Base-by-base conservation (phyloP, 2,888 invertebrate genomes). In the Dryadula phaetusa region DNA sequence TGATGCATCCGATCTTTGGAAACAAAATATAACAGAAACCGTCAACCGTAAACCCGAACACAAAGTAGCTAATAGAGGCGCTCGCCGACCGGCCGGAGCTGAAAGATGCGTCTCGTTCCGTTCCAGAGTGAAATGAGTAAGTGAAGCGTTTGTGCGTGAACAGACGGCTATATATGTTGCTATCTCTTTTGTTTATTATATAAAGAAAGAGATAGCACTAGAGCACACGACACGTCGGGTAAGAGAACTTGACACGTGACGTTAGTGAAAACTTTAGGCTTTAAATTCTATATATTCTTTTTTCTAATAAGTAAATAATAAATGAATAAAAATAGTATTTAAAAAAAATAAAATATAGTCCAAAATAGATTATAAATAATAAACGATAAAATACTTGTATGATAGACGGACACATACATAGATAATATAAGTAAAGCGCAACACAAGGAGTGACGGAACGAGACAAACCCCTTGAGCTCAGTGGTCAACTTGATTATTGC, bases 381-480 rank as follows among this genome's bases (percentile, higher is more conserved):
- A 40, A 25, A 10, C 20, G 6, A 37, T 20, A 2, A 54, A 37
- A 54, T 56, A n/a, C 2, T 16, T 37, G n/a, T 22, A 40, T n/a
- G 7, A 6, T 8, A 52, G 1, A 32, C 0, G 1, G 16, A 32
- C n/a, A 54, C 22, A 54, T n/a, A 65, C 16, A 62, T 46, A 60
- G 3, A 28, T 18, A 28, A 44, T 32, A 32, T 14, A 62, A 54
- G 3, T 37, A 56, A 66, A 63, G 66, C 62, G 28, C 46, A 71
- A 76, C 67, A 73, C 68, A 74, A 68, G 74, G 70, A 68, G 66
- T 56, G 67, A 64, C 68, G 72, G 79, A 83, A 83, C 83, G 84
- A 83, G 85, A 80, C 77, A 79, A 81, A 77, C 82, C 76, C 79
- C 80, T 77, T 74, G 75, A 77, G 79, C 79, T 77, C 40, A 46